Percentiles rank a stretch among this genome's conserved stretches.
Evolutionary conservation across 1,140 invertebrate species (phyloP).

Genomic region (Drosophila trapezifrons): DNA sequence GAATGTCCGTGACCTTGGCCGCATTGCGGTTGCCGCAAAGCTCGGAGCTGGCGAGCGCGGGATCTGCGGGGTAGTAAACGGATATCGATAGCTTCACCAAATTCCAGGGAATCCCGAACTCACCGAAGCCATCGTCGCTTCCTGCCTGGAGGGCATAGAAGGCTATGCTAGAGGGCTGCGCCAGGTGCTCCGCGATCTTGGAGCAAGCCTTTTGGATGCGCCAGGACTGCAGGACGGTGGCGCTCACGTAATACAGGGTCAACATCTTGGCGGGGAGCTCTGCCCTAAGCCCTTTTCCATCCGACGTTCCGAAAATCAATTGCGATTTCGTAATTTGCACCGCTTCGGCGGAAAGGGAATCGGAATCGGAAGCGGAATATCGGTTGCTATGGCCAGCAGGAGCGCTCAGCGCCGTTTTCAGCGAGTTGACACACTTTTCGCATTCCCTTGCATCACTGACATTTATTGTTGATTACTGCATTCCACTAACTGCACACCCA

Average conservation of each 20-base stretch:
- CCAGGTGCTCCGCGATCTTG: constrained; percentile 84
- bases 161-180: constrained; percentile 77
- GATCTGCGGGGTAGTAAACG: constrained; percentile 33
- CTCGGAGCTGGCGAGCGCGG: constrained; percentile 84
- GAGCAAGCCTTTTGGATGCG: constrained; percentile 85
- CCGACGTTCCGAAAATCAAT: constrained; percentile 63
- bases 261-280: constrained; percentile 73
- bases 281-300: constrained; percentile 35
- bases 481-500: constrained; percentile 35
- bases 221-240: constrained; percentile 88
- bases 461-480: constrained; percentile 75
- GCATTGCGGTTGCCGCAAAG: constrained; percentile 85
- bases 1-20: constrained; percentile 85
- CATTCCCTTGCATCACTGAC: constrained; percentile 52
- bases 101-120: constrained; percentile 13
- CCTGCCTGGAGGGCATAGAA: constrained; percentile 82
- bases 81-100: constrained; percentile 2
- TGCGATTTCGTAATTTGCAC: constrained; percentile 64
- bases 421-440: constrained; percentile 70
- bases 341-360: constrained; percentile 25
- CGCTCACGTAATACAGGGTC: constrained; percentile 88
- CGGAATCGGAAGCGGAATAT: constrained; percentile 29
- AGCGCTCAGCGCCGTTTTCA: constrained; percentile 44
- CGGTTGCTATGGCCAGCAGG: constrained; percentile 54
- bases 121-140: constrained; percentile 75